Percentiles rank a stretch among this genome's conserved stretches.
Conservation (phyloP, 2,888 invertebrate genomes). For the Nomada hirtipes region DNA sequence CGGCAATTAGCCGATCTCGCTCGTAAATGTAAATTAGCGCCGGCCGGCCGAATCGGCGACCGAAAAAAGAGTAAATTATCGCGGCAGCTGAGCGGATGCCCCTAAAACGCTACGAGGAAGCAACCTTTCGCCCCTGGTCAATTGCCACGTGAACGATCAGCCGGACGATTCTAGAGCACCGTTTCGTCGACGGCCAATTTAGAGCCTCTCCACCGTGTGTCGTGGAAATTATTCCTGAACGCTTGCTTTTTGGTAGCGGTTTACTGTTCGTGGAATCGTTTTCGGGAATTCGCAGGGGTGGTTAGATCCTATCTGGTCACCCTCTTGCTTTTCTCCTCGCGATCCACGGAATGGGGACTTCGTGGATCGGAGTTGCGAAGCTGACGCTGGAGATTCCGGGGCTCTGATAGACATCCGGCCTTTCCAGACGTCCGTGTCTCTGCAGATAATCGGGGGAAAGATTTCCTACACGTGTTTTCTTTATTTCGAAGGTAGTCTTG, state of each 20-base stretch:
- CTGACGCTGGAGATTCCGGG: conserved; percentile 82
- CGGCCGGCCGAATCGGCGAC: conserved; percentile 78
- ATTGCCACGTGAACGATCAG: conserved; percentile 64
- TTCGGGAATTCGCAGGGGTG: neutral
- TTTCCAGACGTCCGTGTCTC: conserved; percentile 69
- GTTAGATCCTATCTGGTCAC: neutral
- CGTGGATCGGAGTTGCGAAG: conserved; percentile 62
- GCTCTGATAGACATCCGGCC: conserved; percentile 79
- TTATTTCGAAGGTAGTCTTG: conserved; percentile 1
- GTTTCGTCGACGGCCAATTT: conserved; percentile 6
- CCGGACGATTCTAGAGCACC: conserved; percentile 11
- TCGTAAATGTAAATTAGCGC: conserved; percentile 83
- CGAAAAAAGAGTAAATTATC: conserved; percentile 81
- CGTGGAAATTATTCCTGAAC: conserved; percentile 8
- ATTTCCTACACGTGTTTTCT: conserved; percentile 39
- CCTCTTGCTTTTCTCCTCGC: neutral
- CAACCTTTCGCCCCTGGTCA: conserved; percentile 50
- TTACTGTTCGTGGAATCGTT: neutral
- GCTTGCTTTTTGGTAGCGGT: conserved; percentile 2
- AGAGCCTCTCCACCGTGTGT: neutral
- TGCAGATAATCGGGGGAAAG: conserved; percentile 53
- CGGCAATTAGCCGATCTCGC: conserved; percentile 84
- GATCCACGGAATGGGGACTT: neutral
- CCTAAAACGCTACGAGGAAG: conserved; percentile 58
- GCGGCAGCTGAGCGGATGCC: conserved; percentile 80